Percentiles rank a stretch among this genome's conserved stretches.
Conservation (phyloP, 2,113 vertebrate species). For the Procavia capensis region DNA sequence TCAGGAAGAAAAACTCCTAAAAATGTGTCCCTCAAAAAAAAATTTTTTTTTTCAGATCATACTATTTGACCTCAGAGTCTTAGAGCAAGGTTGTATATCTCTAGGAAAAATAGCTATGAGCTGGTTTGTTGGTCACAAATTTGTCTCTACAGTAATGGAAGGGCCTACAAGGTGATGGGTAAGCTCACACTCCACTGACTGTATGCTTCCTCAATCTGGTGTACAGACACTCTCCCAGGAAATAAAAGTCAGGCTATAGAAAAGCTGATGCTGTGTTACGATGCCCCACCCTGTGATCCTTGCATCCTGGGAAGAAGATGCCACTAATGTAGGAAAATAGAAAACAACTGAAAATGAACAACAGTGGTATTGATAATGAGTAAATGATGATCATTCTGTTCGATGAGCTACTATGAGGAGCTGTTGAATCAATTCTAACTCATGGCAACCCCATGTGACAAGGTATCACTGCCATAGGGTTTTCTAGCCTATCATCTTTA, state of each 20-base stretch:
- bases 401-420: not conserved
- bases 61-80: constrained; percentile 37
- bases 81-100: constrained; percentile 3
- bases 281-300: not conserved
- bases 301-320: not conserved
- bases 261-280: not conserved
- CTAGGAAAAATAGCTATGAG: not conserved
- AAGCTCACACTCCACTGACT: not conserved
- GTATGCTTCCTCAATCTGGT: not conserved
- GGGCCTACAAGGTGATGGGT: not conserved
- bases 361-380: not conserved
- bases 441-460: not conserved
- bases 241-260: not conserved
- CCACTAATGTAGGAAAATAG: not conserved
- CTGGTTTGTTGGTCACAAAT: not conserved
- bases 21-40: constrained; percentile 80
- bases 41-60: constrained; percentile 73
- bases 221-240: not conserved
- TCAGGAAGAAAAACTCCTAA: constrained; percentile 81
- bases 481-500: not conserved
- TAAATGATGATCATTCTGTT: not conserved
- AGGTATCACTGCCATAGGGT: not conserved
- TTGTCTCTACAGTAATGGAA: constrained; percentile 26
- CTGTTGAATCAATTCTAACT: not conserved
- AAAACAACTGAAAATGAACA: not conserved